These are phyloP conservation scores for Tethea ocularis DNA, from an alignment of 2,888 invertebrate genomes.

Conservation along the genomic window DNA sequence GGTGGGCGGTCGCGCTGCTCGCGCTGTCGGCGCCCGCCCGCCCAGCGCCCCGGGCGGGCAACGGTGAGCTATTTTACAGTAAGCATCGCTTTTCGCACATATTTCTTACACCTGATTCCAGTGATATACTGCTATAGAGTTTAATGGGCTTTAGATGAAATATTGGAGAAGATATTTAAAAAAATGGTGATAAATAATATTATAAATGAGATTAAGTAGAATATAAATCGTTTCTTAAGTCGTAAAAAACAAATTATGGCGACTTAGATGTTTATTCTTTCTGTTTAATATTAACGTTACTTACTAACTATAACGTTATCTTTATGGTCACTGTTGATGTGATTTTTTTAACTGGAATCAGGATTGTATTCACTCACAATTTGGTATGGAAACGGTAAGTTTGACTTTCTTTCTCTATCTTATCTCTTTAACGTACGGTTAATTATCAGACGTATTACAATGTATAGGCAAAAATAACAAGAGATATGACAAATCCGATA, in stretches of 20 bases:
- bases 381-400: background rate
- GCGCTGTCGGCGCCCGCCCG: conserved; percentile 75
- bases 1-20: conserved; percentile 80
- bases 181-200: no score
- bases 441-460: no score
- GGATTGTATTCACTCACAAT: background rate
- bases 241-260: background rate
- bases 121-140: background rate
- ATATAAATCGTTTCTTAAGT: background rate
- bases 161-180: background rate
- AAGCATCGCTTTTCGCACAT: conserved; percentile 69
- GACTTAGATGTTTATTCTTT: background rate
- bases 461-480: no score
- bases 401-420: background rate
- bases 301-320: no score
- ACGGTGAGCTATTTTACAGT: conserved; percentile 81
- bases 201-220: background rate
- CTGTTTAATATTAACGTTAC: background rate
- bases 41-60: conserved; percentile 77
- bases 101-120: conserved; percentile 27
- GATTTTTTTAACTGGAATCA: background rate
- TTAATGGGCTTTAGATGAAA: background rate
- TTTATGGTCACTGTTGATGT: background rate
- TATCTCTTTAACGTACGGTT: background rate
- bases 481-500: no score